phyloP scores from a whole-genome alignment of 2,888 invertebrate genomes.

The Zygaena filipendulae region DNA sequence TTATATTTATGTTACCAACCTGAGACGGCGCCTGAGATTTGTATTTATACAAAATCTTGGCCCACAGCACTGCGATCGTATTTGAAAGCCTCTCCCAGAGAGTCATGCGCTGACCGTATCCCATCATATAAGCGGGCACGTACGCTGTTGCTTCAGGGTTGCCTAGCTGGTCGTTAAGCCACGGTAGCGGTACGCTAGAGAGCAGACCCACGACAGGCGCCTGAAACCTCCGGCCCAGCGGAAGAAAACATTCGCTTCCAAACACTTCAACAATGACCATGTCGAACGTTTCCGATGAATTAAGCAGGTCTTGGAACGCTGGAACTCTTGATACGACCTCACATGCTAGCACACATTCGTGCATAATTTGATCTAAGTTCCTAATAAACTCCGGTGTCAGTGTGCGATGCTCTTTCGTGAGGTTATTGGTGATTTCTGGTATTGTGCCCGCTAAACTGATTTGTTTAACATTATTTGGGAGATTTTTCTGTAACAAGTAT shows the following conservation, averaged over 20 bases:
- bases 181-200: constrained; percentile 64
- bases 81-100: constrained; percentile 57
- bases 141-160: constrained; percentile 68
- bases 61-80: constrained; percentile 42
- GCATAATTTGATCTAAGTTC: constrained; percentile 54
- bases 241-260: constrained; percentile 67
- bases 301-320: constrained; percentile 39
- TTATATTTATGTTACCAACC: no score
- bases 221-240: constrained; percentile 59
- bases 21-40: constrained; percentile 55
- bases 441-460: constrained; percentile 59
- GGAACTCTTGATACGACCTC: constrained; percentile 46
- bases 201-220: constrained; percentile 64
- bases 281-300: constrained; percentile 43
- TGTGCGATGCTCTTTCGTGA: constrained; percentile 37
- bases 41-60: constrained; percentile 45
- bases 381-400: constrained; percentile 44
- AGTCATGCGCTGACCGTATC: constrained; percentile 56
- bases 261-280: constrained; percentile 62
- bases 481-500: constrained; percentile 44
- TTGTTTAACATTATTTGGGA: constrained; percentile 45
- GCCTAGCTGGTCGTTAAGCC: constrained; percentile 65
- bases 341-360: constrained; percentile 55
- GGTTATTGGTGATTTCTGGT: constrained; percentile 52
- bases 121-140: constrained; percentile 65